Percentiles rank a stretch among this genome's conserved stretches.
phyloP scores from a whole-genome alignment of 2,797 vertebrate genomes.

The Petrocephalus schoutedeni region DNA sequence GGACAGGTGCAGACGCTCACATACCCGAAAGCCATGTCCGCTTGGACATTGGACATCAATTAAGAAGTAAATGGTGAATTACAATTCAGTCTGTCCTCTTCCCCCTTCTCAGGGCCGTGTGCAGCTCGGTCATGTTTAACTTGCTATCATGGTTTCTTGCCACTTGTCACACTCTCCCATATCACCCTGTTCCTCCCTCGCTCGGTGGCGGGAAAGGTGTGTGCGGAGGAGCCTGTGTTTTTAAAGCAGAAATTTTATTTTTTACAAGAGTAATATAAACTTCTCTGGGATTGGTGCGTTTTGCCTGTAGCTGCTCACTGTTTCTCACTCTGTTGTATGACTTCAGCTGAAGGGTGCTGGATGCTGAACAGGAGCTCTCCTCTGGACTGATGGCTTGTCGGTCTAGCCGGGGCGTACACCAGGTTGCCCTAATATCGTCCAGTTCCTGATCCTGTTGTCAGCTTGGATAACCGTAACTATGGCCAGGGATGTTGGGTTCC shows the following conservation, averaged over 20 bases:
- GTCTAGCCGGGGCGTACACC: background rate
- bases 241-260: constrained; percentile 34
- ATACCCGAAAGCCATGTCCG: constrained; percentile 10
- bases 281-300: constrained; percentile 36
- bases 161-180: constrained; percentile 16
- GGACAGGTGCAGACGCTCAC: background rate
- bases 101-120: constrained; percentile 21
- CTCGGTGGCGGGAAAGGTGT: background rate
- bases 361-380: constrained; percentile 32
- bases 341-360: constrained; percentile 43
- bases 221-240: constrained; percentile 23
- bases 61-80: constrained; percentile 20
- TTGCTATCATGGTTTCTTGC: constrained; percentile 25
- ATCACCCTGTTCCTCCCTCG: background rate
- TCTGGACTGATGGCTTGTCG: background rate
- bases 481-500: constrained; percentile 21
- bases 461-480: background rate
- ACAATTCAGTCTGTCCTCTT: constrained; percentile 20
- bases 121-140: constrained; percentile 26
- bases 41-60: constrained; percentile 16
- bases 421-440: constrained; percentile 26
- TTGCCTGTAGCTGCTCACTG: constrained; percentile 30
- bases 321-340: background rate
- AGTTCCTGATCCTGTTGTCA: constrained; percentile 11
- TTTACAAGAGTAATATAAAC: constrained; percentile 34